Conservation (phyloP, 2,888 invertebrate genomes). For the Pachydiplax longipennis region DNA sequence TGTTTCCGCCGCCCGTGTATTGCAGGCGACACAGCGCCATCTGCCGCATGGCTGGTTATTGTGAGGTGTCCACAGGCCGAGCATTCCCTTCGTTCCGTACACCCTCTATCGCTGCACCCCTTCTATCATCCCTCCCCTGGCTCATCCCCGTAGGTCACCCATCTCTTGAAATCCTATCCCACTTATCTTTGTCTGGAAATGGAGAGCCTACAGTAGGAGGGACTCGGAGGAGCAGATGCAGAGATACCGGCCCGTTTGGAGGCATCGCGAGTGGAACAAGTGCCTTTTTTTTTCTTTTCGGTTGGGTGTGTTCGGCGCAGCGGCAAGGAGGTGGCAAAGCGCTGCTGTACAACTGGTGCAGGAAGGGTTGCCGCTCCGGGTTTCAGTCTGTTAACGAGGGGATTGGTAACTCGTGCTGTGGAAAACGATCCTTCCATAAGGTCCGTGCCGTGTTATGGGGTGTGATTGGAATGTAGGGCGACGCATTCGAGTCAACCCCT, state of each 20-base stretch:
- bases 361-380: background rate
- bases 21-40: slow-evolving; percentile 9
- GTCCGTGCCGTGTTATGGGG: background rate
- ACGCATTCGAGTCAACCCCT: background rate
- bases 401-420: slow-evolving; percentile 26
- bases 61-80: slow-evolving; percentile 4
- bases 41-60: slow-evolving; percentile 43
- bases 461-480: background rate
- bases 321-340: background rate
- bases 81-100: background rate
- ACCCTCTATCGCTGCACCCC: background rate
- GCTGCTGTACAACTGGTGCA: slow-evolving; percentile 17
- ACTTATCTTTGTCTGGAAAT: background rate
- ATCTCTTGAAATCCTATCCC: background rate
- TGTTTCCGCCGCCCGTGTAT: slow-evolving; percentile 38
- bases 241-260: background rate
- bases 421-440: background rate
- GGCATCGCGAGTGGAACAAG: background rate
- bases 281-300: background rate
- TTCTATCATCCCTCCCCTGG: background rate
- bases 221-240: background rate
- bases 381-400: slow-evolving; percentile 15
- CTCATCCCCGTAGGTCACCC: background rate
- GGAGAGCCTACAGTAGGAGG: background rate
- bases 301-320: background rate